Percentiles rank a stretch among this genome's conserved stretches.
Evolutionary conservation across 2,797 vertebrate species (phyloP).

Genomic region (Argyrosomus regius): DNA sequence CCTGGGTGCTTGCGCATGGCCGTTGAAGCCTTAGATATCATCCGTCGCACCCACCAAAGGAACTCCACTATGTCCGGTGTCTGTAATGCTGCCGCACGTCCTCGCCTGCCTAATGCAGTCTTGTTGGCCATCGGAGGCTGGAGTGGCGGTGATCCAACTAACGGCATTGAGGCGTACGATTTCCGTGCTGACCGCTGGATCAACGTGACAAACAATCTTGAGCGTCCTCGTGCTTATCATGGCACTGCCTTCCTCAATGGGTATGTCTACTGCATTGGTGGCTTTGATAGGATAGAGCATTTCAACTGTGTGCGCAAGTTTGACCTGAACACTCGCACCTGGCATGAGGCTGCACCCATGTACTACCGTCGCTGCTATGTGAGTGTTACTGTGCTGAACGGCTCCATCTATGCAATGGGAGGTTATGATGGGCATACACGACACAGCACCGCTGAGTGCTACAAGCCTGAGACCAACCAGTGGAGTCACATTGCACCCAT

Average conservation of each 20-base stretch:
- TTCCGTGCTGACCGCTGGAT: conserved; percentile 83
- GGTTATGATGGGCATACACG: conserved; percentile 84
- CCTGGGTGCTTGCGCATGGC: conserved; percentile 64
- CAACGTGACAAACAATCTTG: conserved; percentile 73
- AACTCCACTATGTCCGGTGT: conserved; percentile 37
- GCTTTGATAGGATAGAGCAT: conserved; percentile 84
- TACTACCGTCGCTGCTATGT: conserved; percentile 86
- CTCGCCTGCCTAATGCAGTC: conserved; percentile 85
- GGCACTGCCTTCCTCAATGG: conserved; percentile 80
- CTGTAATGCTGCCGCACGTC: conserved; percentile 71
- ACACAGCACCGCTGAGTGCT: conserved; percentile 86
- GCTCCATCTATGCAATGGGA: conserved; percentile 90
- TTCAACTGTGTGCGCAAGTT: conserved; percentile 86
- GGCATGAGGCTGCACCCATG: conserved; percentile 90
- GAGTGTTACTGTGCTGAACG: conserved; percentile 84
- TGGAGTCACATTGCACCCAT: conserved; percentile 88
- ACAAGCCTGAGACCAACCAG: conserved; percentile 87
- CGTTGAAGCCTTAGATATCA: conserved; percentile 55
- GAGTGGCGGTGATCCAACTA: conserved; percentile 82
- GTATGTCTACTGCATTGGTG: conserved; percentile 77
- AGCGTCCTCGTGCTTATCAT: conserved; percentile 86
- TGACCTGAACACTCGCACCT: conserved; percentile 80
- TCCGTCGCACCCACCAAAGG: conserved; percentile 63
- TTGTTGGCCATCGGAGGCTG: conserved; percentile 90
- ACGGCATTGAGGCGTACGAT: conserved; percentile 87